phyloP scores from a whole-genome alignment of 2,888 invertebrate genomes.

The Ligdia adustata region DNA sequence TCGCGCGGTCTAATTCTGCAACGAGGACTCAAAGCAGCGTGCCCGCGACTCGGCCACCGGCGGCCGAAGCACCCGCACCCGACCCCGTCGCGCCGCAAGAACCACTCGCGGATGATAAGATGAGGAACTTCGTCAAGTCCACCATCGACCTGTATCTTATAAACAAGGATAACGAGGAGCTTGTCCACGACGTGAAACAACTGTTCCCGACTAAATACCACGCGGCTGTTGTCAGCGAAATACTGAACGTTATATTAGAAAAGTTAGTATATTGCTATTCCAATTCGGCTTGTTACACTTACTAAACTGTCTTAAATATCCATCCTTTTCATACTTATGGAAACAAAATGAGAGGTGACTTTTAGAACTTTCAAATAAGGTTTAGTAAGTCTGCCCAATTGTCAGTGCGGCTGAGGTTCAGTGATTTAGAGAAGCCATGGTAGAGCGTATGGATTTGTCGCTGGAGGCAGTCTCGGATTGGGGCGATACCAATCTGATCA shows the following conservation, averaged over 20 bases:
- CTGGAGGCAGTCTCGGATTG: too few relatives aligned
- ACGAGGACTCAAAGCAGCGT: conserved; percentile 52
- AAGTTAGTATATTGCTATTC: too few relatives aligned
- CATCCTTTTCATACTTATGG: too few relatives aligned
- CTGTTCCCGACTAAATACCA: conserved; percentile 61
- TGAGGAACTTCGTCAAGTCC: conserved; percentile 58
- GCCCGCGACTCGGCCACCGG: conserved; percentile 35
- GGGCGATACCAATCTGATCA: too few relatives aligned
- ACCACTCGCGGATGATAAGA: conserved; percentile 56
- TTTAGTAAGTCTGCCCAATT: too few relatives aligned
- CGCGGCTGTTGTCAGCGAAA: conserved; percentile 64
- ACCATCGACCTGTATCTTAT: conserved; percentile 61
- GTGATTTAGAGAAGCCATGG: too few relatives aligned
- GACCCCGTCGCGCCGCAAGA: conserved; percentile 52
- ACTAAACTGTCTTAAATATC: too few relatives aligned
- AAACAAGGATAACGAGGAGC: conserved; percentile 60
- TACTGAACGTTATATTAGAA: conserved; percentile 65
- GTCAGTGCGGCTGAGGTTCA: too few relatives aligned
- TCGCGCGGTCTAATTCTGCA: conserved; percentile 59
- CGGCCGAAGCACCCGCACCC: conserved; percentile 38
- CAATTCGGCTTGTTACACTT: too few relatives aligned
- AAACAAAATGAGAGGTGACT: too few relatives aligned
- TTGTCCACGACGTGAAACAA: conserved; percentile 59
- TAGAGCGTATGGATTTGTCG: too few relatives aligned
- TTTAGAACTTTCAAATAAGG: too few relatives aligned